A percentile compares a stretch with the other conserved stretches of the same genome.
These are phyloP conservation scores for Cydia pomonella DNA, from an alignment of 1,140 invertebrate species.

Conservation along the genomic window DNA sequence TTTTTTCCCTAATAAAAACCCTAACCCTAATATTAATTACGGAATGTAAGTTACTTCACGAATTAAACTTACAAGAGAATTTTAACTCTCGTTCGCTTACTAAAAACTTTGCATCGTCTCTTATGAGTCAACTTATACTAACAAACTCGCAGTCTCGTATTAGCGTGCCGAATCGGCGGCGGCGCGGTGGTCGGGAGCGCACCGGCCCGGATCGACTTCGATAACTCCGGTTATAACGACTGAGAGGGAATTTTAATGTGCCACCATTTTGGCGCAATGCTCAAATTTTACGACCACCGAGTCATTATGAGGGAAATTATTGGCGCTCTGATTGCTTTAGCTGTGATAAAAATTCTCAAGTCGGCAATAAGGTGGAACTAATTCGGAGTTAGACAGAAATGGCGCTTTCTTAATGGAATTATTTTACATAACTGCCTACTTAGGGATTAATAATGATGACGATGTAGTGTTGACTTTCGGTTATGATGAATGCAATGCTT, in stretches of 20 bases:
- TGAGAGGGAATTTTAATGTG: conserved; percentile 79
- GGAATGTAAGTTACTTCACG: too few relatives aligned
- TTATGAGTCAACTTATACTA: not conserved
- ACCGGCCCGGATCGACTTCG: conserved; percentile 39
- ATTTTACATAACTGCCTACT: conserved; percentile 40
- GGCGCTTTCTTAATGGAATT: conserved; percentile 59
- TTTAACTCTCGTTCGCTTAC: too few relatives aligned
- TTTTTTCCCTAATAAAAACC: too few relatives aligned
- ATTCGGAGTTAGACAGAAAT: conserved; percentile 71
- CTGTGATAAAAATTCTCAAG: conserved; percentile 80
- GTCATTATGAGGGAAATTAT: conserved; percentile 81
- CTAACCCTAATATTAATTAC: too few relatives aligned
- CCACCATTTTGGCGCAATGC: conserved; percentile 80
- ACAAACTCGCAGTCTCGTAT: not conserved
- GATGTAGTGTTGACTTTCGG: not conserved
- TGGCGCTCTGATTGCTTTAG: conserved; percentile 79
- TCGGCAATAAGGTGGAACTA: conserved; percentile 79
- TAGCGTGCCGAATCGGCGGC: conserved; percentile 51
- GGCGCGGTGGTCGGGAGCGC: conserved; percentile 35
- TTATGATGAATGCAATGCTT: not conserved
- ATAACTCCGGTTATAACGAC: conserved; percentile 78
- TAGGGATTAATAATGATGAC: conserved; percentile 41
- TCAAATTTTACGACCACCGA: conserved; percentile 78
- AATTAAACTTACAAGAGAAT: too few relatives aligned
- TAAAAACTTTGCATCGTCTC: too few relatives aligned